Base-by-base conservation (phyloP, 2,113 vertebrate species). In the Ardeotis arabs region DNA sequence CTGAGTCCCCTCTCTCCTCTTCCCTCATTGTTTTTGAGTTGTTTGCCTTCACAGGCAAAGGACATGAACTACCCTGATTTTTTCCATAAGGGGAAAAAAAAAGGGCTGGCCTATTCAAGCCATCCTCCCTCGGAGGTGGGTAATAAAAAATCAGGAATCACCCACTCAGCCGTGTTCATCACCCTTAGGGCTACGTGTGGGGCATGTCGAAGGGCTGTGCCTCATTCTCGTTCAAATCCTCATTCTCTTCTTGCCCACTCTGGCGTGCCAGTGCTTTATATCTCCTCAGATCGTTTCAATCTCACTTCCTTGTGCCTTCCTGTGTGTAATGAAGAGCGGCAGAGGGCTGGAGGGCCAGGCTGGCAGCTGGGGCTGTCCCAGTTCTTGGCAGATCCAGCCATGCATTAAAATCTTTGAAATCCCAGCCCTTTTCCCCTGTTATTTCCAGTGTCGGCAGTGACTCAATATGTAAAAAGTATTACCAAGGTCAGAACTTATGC, bases 391-490 rank as follows among this genome's bases (percentile, higher is more conserved):
- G 44, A 73, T 64, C 31, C 24, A 53, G 33, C n/a, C 45, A 74
- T 33, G n/a, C 49, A 24, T 72, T 74, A 74, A 73, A 79, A 31
- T 63, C 44, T 74, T 67, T 67, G 56, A 75, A 95, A 83, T 67
- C 25, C 27, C 73, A 75, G 53, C 33, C 72, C 44, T 81, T 82
- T 91, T 7, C 37, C 49, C 37, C 31, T 81, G 50, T 53, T 87
- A 55, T 74, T 92, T 97, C 80, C 83, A n/a, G 1, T 27, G 45
- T 75, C 25, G 6, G 44, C 18, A 33, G 78, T 80, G 92, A 77
- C 87, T 94, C 69, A 70, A 5, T 74, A 82, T 62, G 53, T 90
- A 79, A 87, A 95, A 89, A 47, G 22, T 84, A 73, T 80, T 76
- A 77, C 70, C 73, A 62, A 75, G 76, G 76, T 86, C 4, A 0